Evolutionary conservation across 2,797 vertebrate genomes (phyloP).

Genomic region (Propithecus perrieri): DNA sequence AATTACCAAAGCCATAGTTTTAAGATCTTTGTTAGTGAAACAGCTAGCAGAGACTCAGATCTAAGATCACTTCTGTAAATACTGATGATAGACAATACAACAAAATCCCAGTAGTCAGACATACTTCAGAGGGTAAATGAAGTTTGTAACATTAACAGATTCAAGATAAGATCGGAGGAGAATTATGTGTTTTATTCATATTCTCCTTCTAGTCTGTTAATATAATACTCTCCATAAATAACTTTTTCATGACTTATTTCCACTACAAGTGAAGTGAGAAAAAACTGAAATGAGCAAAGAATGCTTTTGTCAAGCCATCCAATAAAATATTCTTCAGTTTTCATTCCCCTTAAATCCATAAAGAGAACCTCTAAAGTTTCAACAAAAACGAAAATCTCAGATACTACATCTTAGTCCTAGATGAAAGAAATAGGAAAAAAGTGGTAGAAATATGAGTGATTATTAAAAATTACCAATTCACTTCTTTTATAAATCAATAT

Average conservation of each 20-base stretch:
- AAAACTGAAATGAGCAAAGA: background rate
- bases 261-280: conserved; percentile 3
- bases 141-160: background rate
- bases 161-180: background rate
- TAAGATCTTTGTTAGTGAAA: background rate
- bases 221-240: background rate
- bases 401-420: background rate
- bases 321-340: background rate
- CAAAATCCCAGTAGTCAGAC: conserved; percentile 17
- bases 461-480: conserved; percentile 39
- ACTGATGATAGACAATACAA: background rate
- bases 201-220: background rate
- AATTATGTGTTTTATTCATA: background rate
- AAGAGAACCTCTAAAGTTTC: conserved; percentile 31
- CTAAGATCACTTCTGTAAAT: background rate
- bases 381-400: background rate
- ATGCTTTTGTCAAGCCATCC: background rate
- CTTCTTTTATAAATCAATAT: background rate
- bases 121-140: background rate
- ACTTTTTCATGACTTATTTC: background rate
- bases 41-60: background rate
- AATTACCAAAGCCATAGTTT: background rate
- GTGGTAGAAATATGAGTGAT: background rate
- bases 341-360: background rate
- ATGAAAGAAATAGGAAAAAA: background rate